phyloP scores from a whole-genome alignment of 23 tunicate genomes.

The Halocynthia roretzi region DNA sequence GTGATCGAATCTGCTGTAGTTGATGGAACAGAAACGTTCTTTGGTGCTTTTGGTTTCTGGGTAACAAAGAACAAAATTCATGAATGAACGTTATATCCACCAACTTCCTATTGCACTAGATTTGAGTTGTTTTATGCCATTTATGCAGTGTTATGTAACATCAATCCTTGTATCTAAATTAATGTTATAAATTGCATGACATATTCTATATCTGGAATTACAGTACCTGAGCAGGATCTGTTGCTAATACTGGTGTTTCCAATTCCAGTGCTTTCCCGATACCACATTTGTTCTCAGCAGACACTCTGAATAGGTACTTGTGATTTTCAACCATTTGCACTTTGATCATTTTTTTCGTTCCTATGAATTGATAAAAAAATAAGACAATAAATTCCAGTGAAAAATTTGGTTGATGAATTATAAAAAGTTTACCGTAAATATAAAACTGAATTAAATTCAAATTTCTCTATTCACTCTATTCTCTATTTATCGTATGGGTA shows the following conservation, averaged over 20 bases:
- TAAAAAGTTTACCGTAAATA: no score
- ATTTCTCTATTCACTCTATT: no score
- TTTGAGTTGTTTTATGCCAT: no score
- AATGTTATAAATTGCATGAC: no score
- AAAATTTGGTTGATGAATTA: no score
- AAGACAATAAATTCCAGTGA: not conserved
- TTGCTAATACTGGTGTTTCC: conserved; percentile 40
- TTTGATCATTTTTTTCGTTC: conserved; percentile 67
- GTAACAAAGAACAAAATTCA: no score
- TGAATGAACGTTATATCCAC: no score
- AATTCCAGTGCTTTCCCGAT: conserved; percentile 48
- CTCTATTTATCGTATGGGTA: no score
- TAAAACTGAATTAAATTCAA: no score
- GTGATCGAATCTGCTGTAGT: conserved; percentile 39
- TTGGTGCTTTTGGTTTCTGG: conserved; percentile 42
- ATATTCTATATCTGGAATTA: not conserved
- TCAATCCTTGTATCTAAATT: no score
- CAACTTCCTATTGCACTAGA: no score
- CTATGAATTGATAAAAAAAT: conserved; percentile 3
- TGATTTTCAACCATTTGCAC: conserved; percentile 46
- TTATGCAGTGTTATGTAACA: no score
- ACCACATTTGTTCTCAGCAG: conserved; percentile 96
- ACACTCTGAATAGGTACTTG: conserved; percentile 83
- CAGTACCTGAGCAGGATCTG: conserved; percentile 56
- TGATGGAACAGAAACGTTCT: conserved; percentile 31